phyloP scores from a whole-genome alignment of 2,113 vertebrate genomes.

The Bostrychus sinensis region DNA sequence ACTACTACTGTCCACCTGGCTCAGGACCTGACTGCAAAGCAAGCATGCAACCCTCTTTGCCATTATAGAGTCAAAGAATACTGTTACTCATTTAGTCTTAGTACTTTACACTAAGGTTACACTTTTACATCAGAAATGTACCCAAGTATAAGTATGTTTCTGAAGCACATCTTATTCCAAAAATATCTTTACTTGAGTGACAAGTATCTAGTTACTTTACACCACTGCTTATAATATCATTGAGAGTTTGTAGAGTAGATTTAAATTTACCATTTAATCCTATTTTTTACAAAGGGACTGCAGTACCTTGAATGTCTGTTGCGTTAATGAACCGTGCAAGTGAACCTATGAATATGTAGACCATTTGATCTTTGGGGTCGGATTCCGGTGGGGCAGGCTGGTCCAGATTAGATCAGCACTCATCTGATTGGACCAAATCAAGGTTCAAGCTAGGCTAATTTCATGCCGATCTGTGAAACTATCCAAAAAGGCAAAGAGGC shows the following conservation, averaged over 20 bases:
- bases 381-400: conserved; percentile 63
- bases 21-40: too few relatives aligned
- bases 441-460: conserved; percentile 78
- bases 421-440: conserved; percentile 76
- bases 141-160: too few relatives aligned
- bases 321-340: conserved; percentile 77
- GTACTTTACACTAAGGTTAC: too few relatives aligned
- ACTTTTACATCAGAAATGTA: too few relatives aligned
- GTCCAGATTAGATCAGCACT: conserved; percentile 76
- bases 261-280: conserved; percentile 58
- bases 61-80: too few relatives aligned
- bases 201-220: too few relatives aligned
- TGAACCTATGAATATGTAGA: conserved; percentile 78
- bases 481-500: conserved; percentile 63
- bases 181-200: too few relatives aligned
- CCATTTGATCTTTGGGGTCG: conserved; percentile 74
- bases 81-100: too few relatives aligned
- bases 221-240: not conserved
- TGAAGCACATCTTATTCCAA: too few relatives aligned
- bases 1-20: too few relatives aligned
- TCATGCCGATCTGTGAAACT: conserved; percentile 79
- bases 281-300: conserved; percentile 60
- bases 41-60: too few relatives aligned
- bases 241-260: not conserved
- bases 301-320: conserved; percentile 59